phyloP scores from a whole-genome alignment of 2,888 invertebrate genomes.

The Nephrocerus scutellatus region DNA sequence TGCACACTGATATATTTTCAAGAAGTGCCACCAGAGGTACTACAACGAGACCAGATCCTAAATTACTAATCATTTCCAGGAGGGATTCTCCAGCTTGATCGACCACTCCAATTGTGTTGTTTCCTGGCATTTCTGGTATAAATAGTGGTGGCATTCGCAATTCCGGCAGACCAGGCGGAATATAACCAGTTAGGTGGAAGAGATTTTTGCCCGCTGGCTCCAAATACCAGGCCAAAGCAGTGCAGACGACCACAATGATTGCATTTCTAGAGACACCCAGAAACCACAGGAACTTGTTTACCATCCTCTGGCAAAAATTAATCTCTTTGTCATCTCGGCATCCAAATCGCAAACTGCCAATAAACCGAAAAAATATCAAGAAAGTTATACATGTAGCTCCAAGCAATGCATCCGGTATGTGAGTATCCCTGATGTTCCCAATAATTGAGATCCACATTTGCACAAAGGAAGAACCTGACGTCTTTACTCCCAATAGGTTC shows the following conservation, averaged over 20 bases:
- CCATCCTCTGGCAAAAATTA: conserved; percentile 48
- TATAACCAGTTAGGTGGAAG: conserved; percentile 61
- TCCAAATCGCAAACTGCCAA: conserved; percentile 59
- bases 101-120: conserved; percentile 31
- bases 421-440: conserved; percentile 57
- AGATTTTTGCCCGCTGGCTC: conserved; percentile 49
- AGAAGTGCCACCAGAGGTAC: conserved; percentile 79
- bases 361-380: conserved; percentile 66
- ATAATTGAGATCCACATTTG: conserved; percentile 71
- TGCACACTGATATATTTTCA: conserved; percentile 72
- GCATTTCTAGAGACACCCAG: conserved; percentile 75
- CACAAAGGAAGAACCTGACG: conserved; percentile 67
- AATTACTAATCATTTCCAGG: conserved; percentile 65
- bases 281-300: conserved; percentile 64
- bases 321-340: conserved; percentile 48
- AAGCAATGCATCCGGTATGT: conserved; percentile 66
- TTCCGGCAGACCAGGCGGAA: conserved; percentile 67
- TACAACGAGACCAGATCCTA: conserved; percentile 77
- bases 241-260: conserved; percentile 65
- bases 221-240: conserved; percentile 57
- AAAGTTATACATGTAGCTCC: conserved; percentile 67
- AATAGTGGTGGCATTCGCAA: conserved; percentile 61
- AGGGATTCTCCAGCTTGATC: conserved; percentile 45
- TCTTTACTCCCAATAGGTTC: conserved; percentile 67
- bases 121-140: conserved; percentile 45